Conservation (phyloP, 2,113 vertebrate species). For the Geococcyx californianus region DNA sequence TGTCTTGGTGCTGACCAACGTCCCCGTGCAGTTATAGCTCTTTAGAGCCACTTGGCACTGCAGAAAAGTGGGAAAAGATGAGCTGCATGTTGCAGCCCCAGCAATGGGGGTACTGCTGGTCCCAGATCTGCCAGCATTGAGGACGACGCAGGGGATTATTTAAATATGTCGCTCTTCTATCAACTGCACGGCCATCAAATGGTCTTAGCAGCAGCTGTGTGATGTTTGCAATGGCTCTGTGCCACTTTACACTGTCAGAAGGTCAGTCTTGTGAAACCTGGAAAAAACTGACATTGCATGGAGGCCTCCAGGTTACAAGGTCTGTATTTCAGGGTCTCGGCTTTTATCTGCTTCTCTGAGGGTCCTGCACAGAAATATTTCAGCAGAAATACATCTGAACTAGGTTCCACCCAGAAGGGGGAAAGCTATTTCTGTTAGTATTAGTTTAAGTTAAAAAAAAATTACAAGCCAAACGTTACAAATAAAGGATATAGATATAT, state of each 20-base stretch:
- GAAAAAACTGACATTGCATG: not conserved
- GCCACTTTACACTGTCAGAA: not conserved
- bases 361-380: not conserved
- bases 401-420: not conserved
- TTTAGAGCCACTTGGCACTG: not conserved
- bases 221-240: not conserved
- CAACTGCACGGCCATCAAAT: not conserved
- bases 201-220: not conserved
- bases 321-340: not conserved
- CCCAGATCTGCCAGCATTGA: not conserved
- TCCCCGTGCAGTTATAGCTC: not conserved
- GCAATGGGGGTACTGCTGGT: not conserved
- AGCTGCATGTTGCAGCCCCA: not conserved
- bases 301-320: not conserved
- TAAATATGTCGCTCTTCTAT: not conserved
- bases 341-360: not conserved
- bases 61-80: not conserved
- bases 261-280: constrained; percentile 24
- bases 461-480: not conserved
- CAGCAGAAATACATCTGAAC: not conserved
- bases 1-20: not conserved
- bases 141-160: accelerated
- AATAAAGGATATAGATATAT: not conserved
- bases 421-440: not conserved
- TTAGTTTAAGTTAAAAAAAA: not conserved